A percentile compares a stretch with the other conserved stretches of the same genome.
phyloP scores from a whole-genome alignment of 2,113 vertebrate genomes.

The Chauna torquata region DNA sequence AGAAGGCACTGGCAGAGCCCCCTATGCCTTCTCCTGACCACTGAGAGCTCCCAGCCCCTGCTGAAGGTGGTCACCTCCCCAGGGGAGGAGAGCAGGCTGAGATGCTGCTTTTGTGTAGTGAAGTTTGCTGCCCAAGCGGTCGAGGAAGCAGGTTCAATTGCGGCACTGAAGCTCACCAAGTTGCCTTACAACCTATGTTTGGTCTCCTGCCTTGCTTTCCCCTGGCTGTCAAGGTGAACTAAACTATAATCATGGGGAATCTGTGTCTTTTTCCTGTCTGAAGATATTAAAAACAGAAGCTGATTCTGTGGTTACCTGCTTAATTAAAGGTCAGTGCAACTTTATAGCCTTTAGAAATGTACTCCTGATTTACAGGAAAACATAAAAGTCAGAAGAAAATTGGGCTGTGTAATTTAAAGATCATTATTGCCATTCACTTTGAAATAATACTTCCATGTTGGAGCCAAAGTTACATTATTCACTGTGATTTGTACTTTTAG shows the following conservation, averaged over 20 bases:
- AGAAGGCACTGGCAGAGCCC: neutral
- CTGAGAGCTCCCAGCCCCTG: neutral
- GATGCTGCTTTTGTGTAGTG: neutral
- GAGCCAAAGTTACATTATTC: neutral
- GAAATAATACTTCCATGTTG: constrained; percentile 1
- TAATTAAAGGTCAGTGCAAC: constrained; percentile 47
- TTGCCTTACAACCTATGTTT: neutral
- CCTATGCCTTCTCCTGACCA: fast-evolving
- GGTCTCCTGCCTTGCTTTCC: neutral
- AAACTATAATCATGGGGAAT: neutral
- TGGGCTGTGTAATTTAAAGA: constrained; percentile 30
- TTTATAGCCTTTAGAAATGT: constrained; percentile 19
- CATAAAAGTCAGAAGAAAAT: constrained; percentile 38
- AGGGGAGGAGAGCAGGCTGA: neutral
- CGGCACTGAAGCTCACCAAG: neutral
- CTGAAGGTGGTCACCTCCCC: neutral
- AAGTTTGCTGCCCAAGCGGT: neutral
- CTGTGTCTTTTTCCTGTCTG: neutral
- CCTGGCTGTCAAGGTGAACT: neutral
- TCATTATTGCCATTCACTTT: constrained; percentile 32
- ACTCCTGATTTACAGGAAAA: constrained; percentile 41
- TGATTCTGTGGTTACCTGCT: neutral
- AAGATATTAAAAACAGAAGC: neutral
- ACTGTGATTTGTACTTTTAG: constrained; percentile 13
- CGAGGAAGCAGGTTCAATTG: neutral